Base-by-base conservation (phyloP, 2,113 vertebrate genomes). In the Struthio camelus region DNA sequence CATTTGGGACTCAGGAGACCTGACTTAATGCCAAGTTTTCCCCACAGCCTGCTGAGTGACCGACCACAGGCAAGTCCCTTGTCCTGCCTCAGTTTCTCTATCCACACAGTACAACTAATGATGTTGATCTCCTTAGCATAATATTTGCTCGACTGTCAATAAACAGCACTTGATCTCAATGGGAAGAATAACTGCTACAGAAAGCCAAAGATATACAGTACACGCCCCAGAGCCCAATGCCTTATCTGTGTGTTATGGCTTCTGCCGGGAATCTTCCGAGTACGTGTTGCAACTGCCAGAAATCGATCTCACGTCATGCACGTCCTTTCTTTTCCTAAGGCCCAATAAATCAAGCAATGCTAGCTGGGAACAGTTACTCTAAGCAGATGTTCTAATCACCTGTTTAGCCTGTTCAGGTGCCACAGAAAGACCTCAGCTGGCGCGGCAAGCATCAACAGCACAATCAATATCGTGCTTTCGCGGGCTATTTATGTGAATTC, bases 371-470 rank as follows among this genome's bases (percentile, higher is more conserved):
- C 81, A 70, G 80, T 70, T 61, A 61, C 65, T 61, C 78, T 56
- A 69, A 82, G 75, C 30, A 96, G 80, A 85, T 72, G 40, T 66
- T 87, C 86, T 95, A 58, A 65, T 69, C 61, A 93, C 66, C 73
- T 94, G 77, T 92, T 95, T 94, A 91, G 91, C 86, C 94, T 82
- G 15, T 54, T 80, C 69, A 89, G 75, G 69, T 77, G 70, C 27
- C 79, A 94, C 36, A 42, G 75, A 59, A 91, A 85, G 71, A 83
- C 64, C 64, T 90, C 85, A 1, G 62, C 71, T 96, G 44, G 77
- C 10, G 56, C 30, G 77, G 64, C 54, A 87, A 83, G 30, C 80
- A 91, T 38, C 44, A 94, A 40, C 36, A 80, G 81, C 64, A 71
- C 61, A 70, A 93, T 94, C 85, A 87, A 78, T 96, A 91, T 36